Evolutionary conservation across 1,140 invertebrate genomes (phyloP), one percentile per base, ranked within the genome.

Genomic region (Lineus longissimus): DNA sequence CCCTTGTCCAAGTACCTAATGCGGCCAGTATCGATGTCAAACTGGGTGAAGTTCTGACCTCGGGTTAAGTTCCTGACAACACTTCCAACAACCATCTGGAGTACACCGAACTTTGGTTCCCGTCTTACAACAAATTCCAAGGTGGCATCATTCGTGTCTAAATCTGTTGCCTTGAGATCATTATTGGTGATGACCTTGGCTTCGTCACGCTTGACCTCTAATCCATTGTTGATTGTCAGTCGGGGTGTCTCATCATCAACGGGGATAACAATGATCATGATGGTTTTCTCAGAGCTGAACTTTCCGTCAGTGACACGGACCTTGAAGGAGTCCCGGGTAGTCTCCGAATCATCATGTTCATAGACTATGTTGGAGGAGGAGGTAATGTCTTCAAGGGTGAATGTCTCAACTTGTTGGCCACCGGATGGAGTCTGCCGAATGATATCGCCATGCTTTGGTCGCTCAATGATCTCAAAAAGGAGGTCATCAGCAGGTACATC

Each of bases 181-280:
- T 72, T 62, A 60, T 79, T 78, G 9, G 75, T 81, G 19, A 83
- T 80, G 0, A 69, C 30, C 58, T 72, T 74, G 2, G 66, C 68
- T 62, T 81, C 78, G 2, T 78, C 78, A n/a, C 63, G 67, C n/a
- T 78, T 71, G 23, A 83, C 70, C 30, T 82, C 71, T 29, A 83
- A 58, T n/a, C 81, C 81, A 59, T 75, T 77, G 68, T 83, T 83
- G 23, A 82, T 69, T 1, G 73, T 69, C 1, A 83, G 71, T 61
- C 75, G 61, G 2, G 82, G 82, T 1, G 80, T 78, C 68, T 83
- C 81, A 62, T 83, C 82, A 70, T 83, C 81, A 2, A 82, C 73
- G 1, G 81, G 80, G 30, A 81, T 69, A 43, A 82, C 72, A 25
- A 71, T 75, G 55, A 83, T 79, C 6, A 74, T 68, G 17, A 83